Conservation (phyloP, 1,140 invertebrate species). For the Phocides pigmalion region DNA sequence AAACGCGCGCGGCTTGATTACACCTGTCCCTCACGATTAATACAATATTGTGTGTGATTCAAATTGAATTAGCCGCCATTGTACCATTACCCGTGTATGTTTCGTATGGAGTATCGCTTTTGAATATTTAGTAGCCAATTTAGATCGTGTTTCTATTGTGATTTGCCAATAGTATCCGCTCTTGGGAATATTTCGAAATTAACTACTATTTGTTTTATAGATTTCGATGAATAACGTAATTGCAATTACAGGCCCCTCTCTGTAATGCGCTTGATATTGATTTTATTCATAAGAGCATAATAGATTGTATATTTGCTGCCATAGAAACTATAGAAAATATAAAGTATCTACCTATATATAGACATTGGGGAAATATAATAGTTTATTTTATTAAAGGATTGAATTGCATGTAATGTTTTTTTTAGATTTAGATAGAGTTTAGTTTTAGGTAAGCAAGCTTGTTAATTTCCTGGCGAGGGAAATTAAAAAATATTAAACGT, state of each 20-base stretch:
- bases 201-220: conserved; percentile 16
- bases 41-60: conserved; percentile 81
- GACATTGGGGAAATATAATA: too few relatives aligned
- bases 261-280: neutral
- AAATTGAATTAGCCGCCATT: conserved; percentile 80
- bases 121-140: conserved; percentile 82
- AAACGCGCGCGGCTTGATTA: conserved; percentile 71
- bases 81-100: conserved; percentile 73
- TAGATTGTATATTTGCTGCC: too few relatives aligned
- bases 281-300: too few relatives aligned
- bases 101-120: conserved; percentile 74
- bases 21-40: conserved; percentile 80
- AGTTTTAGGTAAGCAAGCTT: too few relatives aligned
- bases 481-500: too few relatives aligned
- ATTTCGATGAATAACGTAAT: conserved; percentile 2
- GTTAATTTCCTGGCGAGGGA: too few relatives aligned
- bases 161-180: conserved; percentile 62
- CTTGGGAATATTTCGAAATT: conserved; percentile 19
- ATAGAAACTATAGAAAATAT: too few relatives aligned
- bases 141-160: conserved; percentile 73
- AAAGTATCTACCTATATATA: too few relatives aligned
- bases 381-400: too few relatives aligned
- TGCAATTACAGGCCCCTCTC: neutral
- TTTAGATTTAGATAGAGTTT: too few relatives aligned
- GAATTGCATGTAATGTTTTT: too few relatives aligned